Evolutionary conservation across 2,797 vertebrate genomes (phyloP), one percentile per base, ranked within the genome.

Genomic region (Sebastiscus tertius): DNA sequence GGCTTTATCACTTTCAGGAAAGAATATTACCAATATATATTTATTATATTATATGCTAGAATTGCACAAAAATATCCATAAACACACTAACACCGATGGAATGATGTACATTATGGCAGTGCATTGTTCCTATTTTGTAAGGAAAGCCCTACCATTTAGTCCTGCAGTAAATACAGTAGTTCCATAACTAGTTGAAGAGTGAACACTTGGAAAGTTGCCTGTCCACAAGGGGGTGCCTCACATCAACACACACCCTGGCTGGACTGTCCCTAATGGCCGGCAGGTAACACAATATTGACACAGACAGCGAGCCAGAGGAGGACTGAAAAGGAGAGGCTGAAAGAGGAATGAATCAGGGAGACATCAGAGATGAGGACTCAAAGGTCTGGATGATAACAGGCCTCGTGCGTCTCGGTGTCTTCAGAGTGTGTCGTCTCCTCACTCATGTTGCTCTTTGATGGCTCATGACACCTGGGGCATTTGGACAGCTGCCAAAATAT

Each of bases 201-300:
- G 14, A 16, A 76, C 72, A 70, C 61, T 36, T 72, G 24, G 55
- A 74, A 42, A 49, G 8, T 52, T 71, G 54, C 80, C 66, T 87
- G 84, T 87, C 92, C 94, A 94, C 92, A 84, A 93, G 92, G 90
- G 92, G 94, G 92, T 75, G 87, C 74, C 74, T 92, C 54, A 81
- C 61, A 61, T 89, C 86, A 75, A 42, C n/a, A 2, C 63, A 58
- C 63, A 56, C 67, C 46, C 59, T 54, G 64, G 62, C 55, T 58
- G 68, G 54, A 63, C 80, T 56, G 70, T 81, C 83, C 72, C 77
- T 62, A 58, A 72, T 75, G 79, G 52, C 56, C 62, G 36, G 70
- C 22, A 46, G 63, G 80, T 75, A 88, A 88, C 85, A 61, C 60
- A 84, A 81, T 65, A 74, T 72, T 65, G 70, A 68, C 59, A 26